These are phyloP conservation scores for Aethes cnicana DNA, from an alignment of 2,888 invertebrate genomes.

Conservation along the genomic window DNA sequence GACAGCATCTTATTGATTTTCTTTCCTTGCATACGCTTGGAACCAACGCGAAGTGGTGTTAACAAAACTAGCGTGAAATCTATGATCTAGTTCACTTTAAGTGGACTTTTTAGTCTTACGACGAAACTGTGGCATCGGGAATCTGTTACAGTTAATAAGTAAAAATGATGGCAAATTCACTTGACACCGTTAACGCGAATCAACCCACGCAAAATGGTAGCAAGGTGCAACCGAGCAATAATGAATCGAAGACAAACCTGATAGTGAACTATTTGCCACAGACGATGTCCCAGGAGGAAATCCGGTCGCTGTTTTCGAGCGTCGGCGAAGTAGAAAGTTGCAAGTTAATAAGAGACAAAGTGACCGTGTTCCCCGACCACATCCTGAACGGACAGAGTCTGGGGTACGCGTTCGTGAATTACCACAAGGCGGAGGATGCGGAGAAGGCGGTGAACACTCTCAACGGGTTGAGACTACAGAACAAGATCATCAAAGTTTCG, in stretches of 20 bases:
- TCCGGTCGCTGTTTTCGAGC: slow-evolving; percentile 95
- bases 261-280: slow-evolving; percentile 99
- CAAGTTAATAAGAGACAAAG: slow-evolving; percentile 98
- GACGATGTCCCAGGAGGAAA: slow-evolving; percentile 98
- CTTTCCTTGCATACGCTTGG: slow-evolving; percentile 81
- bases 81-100: slow-evolving; percentile 60
- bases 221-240: slow-evolving; percentile 85
- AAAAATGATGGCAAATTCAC: slow-evolving; percentile 80
- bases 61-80: slow-evolving; percentile 58
- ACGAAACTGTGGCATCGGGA: slow-evolving; percentile 47
- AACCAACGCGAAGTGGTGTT: slow-evolving; percentile 80
- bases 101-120: slow-evolving; percentile 39
- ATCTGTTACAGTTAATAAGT: slow-evolving; percentile 61
- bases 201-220: slow-evolving; percentile 90
- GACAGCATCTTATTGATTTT: slow-evolving; percentile 83
- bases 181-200: slow-evolving; percentile 78
- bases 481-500: slow-evolving; percentile 95
- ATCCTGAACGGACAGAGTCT: slow-evolving; percentile 90
- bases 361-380: slow-evolving; percentile 87
- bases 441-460: slow-evolving; percentile 92
- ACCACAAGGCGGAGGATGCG: slow-evolving; percentile 91
- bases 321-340: slow-evolving; percentile 98
- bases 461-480: slow-evolving; percentile 92
- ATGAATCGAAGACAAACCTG: slow-evolving; percentile 98
- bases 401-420: slow-evolving; percentile 95